Evolutionary conservation across 92 coral and sea anemone species (phyloP).

Genomic region (Desmophyllum pertusum): DNA sequence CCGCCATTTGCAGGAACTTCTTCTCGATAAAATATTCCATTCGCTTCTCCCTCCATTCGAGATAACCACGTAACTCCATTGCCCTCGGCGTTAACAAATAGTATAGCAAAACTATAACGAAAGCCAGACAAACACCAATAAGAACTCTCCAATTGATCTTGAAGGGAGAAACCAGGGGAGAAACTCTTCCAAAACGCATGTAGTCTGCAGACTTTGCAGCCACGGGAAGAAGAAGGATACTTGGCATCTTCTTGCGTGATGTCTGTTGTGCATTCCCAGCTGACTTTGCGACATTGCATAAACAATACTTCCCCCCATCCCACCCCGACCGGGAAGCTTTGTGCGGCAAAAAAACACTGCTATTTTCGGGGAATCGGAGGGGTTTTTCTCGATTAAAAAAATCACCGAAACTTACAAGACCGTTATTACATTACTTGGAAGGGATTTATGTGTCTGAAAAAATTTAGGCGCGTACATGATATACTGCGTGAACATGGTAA

Average conservation of each 20-base stretch:
- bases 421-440: too few relatives aligned
- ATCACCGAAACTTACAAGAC: too few relatives aligned
- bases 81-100: constrained; percentile 21
- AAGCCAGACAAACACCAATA: constrained; percentile 32
- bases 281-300: not conserved
- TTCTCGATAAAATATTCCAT: constrained; percentile 31
- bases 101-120: not conserved
- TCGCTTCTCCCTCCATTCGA: constrained; percentile 35
- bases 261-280: not conserved
- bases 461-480: too few relatives aligned
- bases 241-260: constrained; percentile 18
- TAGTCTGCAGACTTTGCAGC: constrained; percentile 28
- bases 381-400: too few relatives aligned
- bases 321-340: too few relatives aligned
- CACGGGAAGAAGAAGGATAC: not conserved
- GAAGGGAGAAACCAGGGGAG: constrained; percentile 10
- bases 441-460: too few relatives aligned
- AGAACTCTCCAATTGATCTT: constrained; percentile 35
- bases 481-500: too few relatives aligned
- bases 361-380: too few relatives aligned
- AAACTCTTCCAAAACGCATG: constrained; percentile 18
- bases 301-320: too few relatives aligned
- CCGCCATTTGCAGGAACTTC: constrained; percentile 8
- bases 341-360: too few relatives aligned
- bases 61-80: constrained; percentile 27